Evolutionary conservation across 1,140 invertebrate genomes (phyloP), one percentile per base, ranked within the genome.

Genomic region (Drosophila sechellia): DNA sequence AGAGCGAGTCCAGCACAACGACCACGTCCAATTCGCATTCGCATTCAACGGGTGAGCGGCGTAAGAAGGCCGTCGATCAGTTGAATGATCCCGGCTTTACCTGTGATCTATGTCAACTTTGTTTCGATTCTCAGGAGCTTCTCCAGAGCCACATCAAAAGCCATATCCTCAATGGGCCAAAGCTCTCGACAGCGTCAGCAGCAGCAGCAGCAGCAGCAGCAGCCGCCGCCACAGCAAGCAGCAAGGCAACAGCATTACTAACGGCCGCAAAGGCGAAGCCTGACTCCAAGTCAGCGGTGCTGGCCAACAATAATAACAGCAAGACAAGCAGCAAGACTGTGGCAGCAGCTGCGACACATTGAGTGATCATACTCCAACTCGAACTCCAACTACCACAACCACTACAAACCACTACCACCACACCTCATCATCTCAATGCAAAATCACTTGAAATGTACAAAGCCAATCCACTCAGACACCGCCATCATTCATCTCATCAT

Each of bases 91-190:
- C 79, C 57, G 81, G 85, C 66, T 89, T 74, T 76, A 83, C 89
- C 49, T 92, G 91, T 78, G 91, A 91, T 84, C 79, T 92, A 66
- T 92, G 91, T 83, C 91, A 92, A 77, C 78, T 92, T 73, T 91
- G 78, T 81, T 92, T 92, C 49, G 87, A 92, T 70, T 86, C 90
- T 45, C 87, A 91, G 71, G 90, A 89, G 68, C 78, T 86, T 35
- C 79, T 92, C 55, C 90, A 90, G 69, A 81, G 75, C 55, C 91
- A 92, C 79, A 91, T 92, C 60, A 92, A 91, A 76, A 84, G 74
- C 52, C 91, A 92, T 81, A 91, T 92, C 17, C 79, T 91, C 20
- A 92, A 92, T 77, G 91, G 81, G 2, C 91, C 91, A 48, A 61
- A 60, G 54, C 39, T 73, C 46, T 48, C 56, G 17, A 25, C 31